Base-by-base conservation (phyloP, 2,888 invertebrate genomes). In the Craniophora ligustri region DNA sequence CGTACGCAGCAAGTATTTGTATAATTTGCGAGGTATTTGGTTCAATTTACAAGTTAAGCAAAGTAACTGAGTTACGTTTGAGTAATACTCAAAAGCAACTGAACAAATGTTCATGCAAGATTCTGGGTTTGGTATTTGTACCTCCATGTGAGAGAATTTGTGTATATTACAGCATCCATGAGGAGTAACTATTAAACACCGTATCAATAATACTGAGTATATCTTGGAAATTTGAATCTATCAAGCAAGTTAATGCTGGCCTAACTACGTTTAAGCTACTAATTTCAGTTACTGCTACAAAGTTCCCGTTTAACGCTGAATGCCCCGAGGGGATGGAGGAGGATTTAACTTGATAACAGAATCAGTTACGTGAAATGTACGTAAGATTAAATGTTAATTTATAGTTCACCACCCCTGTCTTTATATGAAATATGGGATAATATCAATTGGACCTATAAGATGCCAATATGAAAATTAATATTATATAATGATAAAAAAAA, bases 331-430 rank as follows among this genome's bases (percentile, higher is more conserved):
- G 57, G 55, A 48, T 39, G 50, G 28, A 41, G 50, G 28, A 41
- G 50, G 63, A 48, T 64, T 42, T 34, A 54, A 64, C 54, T 54
- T 40, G 57, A 46, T 71, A 71, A 71, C 57, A 18, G 50, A 31
- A 48, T 51, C 53, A 53, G 67, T 49, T 53, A 72, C 67, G 51
- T 67, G 72, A 67, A 68, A 62, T 58, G 18, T 41, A 36, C 54
- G 48, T 58, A 51, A 54, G 21, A 62, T 58, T 49, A 49, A 42
- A 44, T 21, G 44, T 36, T 60, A 47, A 53, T 49, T 49, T 46
- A 53, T 14, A 26, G 53, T 19, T 35, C 13, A 5, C 18, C 55
- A 51, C 47, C 46, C 62, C 50, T 32, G 41, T 16, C 19, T 14
- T 42, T 18, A 48, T 26, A 19, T n/a, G 30, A 30, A 14, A 45